Evolutionary conservation across 1,140 invertebrate genomes (phyloP), one percentile per base, ranked within the genome.

Genomic region (Trichonephila clavata): DNA sequence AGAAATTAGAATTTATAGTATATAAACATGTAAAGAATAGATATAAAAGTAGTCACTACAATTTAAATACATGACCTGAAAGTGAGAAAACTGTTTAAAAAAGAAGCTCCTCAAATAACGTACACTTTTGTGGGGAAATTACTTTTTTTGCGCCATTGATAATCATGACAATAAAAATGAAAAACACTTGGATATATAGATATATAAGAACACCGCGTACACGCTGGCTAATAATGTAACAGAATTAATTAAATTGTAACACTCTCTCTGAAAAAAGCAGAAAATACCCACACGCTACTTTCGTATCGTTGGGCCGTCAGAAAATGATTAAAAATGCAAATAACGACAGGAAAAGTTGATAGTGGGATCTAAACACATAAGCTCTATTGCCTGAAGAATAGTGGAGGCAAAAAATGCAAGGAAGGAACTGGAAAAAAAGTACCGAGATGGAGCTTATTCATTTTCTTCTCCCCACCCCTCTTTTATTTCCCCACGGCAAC

Each of bases 311-410:
- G 32, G 21, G 39, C 50, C 43, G 63, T 80, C 32, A 80, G 83
- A 63, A 61, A 80, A 81, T 87, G 88, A 93, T 93, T 93, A 93
- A 93, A 93, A 93, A 93, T 93, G 92, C 86, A 93, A 93, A 93
- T 93, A 88, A n/a, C 59, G 92, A 93, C 21, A 88, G 77, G n/a
- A 24, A 59, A 61, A 68, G 65, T 21, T 68, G 65, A 68, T 68
- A 24, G 65, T 68, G 65, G 50, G 68, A 32, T 68, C 83, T 93
- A 92, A 92, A 84, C 65, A 50, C 65, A 10, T n/a, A 32, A 92
- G 81, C 80, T 86, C 68, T 27, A 93, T 88, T 88, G 92, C 92
- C 83, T 39, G 8, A 39, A 92, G 65, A 77, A 92, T 61, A 65
- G 59, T 43, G 43, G 81, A 32, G 83, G 83, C 59, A 84, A 92